These are phyloP conservation scores for Clinocottus analis DNA, from an alignment of 2,113 vertebrate genomes.

Conservation along the genomic window DNA sequence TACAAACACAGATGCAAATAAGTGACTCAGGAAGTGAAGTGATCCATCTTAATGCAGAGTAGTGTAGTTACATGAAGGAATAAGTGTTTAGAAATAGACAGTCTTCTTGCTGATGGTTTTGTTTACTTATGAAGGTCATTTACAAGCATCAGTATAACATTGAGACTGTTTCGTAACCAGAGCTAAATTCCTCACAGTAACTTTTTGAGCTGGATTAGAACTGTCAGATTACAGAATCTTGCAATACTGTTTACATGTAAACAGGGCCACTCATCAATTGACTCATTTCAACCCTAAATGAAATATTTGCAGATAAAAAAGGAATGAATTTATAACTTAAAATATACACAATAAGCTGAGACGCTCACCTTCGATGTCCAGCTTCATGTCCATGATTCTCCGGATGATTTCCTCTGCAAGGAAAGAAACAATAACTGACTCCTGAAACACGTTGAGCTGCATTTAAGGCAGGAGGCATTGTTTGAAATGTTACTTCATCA, in stretches of 20 bases:
- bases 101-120: too few relatives aligned
- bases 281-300: not conserved
- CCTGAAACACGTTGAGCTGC: not conserved
- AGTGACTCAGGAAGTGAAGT: not conserved
- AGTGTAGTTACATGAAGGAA: not conserved
- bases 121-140: not conserved
- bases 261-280: not conserved
- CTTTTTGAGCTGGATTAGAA: not conserved
- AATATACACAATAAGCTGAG: not conserved
- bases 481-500: not conserved
- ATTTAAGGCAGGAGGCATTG: not conserved
- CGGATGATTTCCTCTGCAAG: conserved; percentile 85
- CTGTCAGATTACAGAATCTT: not conserved
- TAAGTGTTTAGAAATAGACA: too few relatives aligned
- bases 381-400: conserved; percentile 74
- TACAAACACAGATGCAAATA: fast-evolving
- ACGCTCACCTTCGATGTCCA: conserved; percentile 87
- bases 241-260: not conserved
- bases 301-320: not conserved
- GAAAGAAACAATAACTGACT: not conserved
- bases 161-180: not conserved
- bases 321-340: not conserved
- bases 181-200: not conserved
- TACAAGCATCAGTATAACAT: not conserved
- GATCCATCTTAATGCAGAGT: not conserved